A percentile compares a stretch with the other conserved stretches of the same genome.
phyloP scores from a whole-genome alignment of 2,888 invertebrate species.

The Baccha elongata region DNA sequence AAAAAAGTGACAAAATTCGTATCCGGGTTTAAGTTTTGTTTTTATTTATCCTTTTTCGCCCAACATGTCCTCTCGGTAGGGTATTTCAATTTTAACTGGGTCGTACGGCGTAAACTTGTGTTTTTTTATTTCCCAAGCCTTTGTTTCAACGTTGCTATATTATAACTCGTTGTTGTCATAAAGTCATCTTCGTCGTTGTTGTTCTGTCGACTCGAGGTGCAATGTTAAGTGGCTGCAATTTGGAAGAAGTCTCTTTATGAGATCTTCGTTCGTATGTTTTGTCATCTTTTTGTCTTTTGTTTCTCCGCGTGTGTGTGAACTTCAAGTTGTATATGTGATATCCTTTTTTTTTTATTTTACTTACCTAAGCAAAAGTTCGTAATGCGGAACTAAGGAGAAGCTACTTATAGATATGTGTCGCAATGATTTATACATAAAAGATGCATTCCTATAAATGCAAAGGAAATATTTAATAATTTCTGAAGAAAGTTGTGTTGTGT shows the following conservation, averaged over 20 bases:
- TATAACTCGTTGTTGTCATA: conserved; percentile 15
- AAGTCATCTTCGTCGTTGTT: conserved; percentile 19
- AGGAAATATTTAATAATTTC: conserved; percentile 61
- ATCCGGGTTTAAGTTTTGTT: conserved; percentile 25
- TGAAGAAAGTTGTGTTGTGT: conserved; percentile 39
- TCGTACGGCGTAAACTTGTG: conserved; percentile 47
- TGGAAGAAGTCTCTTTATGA: conserved; percentile 44
- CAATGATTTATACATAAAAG: conserved; percentile 44
- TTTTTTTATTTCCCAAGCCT: conserved; percentile 26
- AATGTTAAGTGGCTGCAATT: conserved; percentile 72
- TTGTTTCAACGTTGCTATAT: conserved; percentile 33
- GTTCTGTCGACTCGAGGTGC: conserved; percentile 57
- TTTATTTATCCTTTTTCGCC: conserved; percentile 1
- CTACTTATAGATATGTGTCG: conserved; percentile 18
- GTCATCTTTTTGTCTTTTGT: conserved; percentile 39
- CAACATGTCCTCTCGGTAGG: conserved; percentile 32
- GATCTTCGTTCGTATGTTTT: conserved; percentile 45
- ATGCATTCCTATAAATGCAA: conserved; percentile 53
- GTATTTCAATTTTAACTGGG: conserved; percentile 61
- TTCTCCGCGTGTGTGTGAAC: conserved; percentile 8
- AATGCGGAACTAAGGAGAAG: conserved; percentile 42
- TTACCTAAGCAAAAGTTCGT: conserved; percentile 17
- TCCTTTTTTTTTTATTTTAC: conserved; percentile 18
- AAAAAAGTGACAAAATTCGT: conserved; percentile 34
- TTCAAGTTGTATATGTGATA: conserved; percentile 31